These are phyloP conservation scores for Pecten maximus DNA, from an alignment of 2,888 invertebrate genomes.

Conservation along the genomic window DNA sequence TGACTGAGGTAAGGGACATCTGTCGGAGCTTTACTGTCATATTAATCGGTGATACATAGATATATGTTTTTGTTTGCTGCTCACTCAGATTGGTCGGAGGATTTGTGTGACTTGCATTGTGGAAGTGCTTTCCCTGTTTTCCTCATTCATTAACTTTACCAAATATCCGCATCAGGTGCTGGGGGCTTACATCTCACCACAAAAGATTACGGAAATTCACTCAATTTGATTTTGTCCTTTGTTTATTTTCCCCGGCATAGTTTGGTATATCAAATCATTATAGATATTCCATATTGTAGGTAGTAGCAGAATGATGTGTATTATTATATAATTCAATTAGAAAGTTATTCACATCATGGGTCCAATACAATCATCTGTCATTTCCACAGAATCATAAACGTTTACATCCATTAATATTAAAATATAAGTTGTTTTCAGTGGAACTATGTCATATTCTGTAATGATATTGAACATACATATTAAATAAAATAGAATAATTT, in stretches of 20 bases:
- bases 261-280: background rate
- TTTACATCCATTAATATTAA: no score
- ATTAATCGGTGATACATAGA: background rate
- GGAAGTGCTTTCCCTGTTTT: background rate
- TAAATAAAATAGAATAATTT: background rate
- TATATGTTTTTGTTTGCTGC: background rate
- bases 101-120: conserved; percentile 6
- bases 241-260: background rate
- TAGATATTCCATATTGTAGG: no score
- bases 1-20: no score
- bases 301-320: no score
- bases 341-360: no score
- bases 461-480: background rate
- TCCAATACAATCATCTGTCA: no score
- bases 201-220: background rate
- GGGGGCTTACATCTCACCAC: background rate
- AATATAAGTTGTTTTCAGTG: no score
- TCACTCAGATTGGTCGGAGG: background rate
- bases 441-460: no score
- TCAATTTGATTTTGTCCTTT: no score
- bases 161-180: background rate
- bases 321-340: no score
- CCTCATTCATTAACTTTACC: background rate
- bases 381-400: no score
- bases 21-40: background rate